Percentiles rank a stretch among this genome's conserved stretches.
phyloP scores from a whole-genome alignment of 2,888 invertebrate species.

The Actias luna region DNA sequence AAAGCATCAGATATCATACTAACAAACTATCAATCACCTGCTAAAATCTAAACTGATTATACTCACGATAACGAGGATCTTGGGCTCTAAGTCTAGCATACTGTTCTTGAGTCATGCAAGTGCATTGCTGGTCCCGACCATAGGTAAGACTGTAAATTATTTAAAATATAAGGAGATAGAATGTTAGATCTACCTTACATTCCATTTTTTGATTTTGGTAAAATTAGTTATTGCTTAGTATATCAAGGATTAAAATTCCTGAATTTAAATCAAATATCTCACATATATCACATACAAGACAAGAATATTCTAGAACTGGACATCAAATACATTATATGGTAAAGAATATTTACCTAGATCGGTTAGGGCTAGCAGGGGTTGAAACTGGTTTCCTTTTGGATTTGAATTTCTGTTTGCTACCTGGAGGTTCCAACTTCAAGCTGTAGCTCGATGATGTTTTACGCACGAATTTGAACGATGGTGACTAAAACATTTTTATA shows the following conservation, averaged over 20 bases:
- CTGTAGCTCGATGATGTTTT: conserved; percentile 98
- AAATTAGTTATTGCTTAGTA: not conserved
- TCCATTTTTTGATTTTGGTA: not conserved
- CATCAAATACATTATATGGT: not conserved
- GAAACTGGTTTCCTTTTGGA: conserved; percentile 95
- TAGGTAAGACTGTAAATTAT: conserved; percentile 59
- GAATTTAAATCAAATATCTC: not conserved
- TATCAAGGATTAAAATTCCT: not conserved
- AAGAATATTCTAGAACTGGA: not conserved
- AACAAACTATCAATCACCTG: not conserved
- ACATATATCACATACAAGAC: not conserved
- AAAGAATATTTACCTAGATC: conserved; percentile 77
- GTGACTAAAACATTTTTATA: conserved; percentile 86
- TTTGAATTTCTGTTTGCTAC: conserved; percentile 92
- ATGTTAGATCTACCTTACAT: too few relatives aligned
- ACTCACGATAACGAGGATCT: conserved; percentile 89
- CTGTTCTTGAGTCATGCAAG: conserved; percentile 97
- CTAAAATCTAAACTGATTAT: not conserved
- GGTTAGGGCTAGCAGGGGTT: conserved; percentile 95
- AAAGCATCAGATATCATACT: not conserved
- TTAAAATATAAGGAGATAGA: not conserved
- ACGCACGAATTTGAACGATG: conserved; percentile 98
- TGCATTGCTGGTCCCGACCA: conserved; percentile 93
- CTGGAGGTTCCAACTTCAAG: conserved; percentile 94
- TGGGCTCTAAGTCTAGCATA: conserved; percentile 92